Evolutionary conservation across 2,113 vertebrate species (phyloP), one percentile per base, ranked within the genome.

Genomic region (Triplophysa siluroides): DNA sequence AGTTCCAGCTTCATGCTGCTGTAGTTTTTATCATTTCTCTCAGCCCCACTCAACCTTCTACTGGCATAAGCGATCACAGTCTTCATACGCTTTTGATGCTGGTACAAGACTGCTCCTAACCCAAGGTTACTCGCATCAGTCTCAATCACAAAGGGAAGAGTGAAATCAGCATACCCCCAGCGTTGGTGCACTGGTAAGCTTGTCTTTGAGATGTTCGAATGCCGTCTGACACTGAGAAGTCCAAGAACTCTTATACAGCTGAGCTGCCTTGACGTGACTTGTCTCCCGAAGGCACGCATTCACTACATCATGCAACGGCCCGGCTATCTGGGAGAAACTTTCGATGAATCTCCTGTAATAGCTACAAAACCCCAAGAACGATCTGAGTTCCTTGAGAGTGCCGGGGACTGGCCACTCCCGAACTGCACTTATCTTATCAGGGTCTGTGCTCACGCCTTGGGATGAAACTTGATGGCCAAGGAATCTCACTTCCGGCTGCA

Each of bases 1-100:
- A 66, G 64, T 9, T 66, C 64, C 18, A 43, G 11, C 23, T 68
- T 81, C 84, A 76, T 81, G 16, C 45, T 83, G 43, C 54, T 76
- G 21, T 78, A 81, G 13, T 79, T 54, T 19, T 21, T 26, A 14
- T 81, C 38, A 62, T 77, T 86, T 63, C 38, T 70, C 23, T 89
- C 83, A 21, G 81, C 62, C 8, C 52, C 45, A 3, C 67, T 24
- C 12, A 69, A 23, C 41, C 12, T 69, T 21, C 43, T 69, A 47
- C 67, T 69, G 5, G 43, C 43, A 69, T 69, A 69, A 3, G 66
- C 67, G 2, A 50, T 50, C 7, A 69, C 66, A 16, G 21, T 50
- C 21, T 26, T 26, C 67, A 18, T 50, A 16, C 61, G 23, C 19
- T 65, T 12, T 65, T 76, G 21, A 16, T 52, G 33, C 19, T 65